Evolutionary conservation across 2,113 vertebrate species (phyloP).

Genomic region (Ginglymostoma cirratum): DNA sequence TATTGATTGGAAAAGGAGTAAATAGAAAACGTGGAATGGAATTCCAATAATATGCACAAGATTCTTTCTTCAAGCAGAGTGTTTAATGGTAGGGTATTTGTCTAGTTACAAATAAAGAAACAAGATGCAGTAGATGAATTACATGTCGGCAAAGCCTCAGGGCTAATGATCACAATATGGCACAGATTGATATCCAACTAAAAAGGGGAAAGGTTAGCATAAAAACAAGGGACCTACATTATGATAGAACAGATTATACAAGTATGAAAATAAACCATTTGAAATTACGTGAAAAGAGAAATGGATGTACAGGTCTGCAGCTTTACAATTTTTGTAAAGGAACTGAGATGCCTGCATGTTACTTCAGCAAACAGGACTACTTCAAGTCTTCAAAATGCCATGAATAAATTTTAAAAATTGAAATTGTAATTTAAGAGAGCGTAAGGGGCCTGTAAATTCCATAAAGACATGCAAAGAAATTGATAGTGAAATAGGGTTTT

Average conservation of each 20-base stretch:
- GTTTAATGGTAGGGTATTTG: neutral
- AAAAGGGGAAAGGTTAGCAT: neutral
- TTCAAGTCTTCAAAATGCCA: neutral
- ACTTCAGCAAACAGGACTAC: neutral
- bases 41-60: neutral
- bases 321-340: too few species aligned
- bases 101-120: neutral
- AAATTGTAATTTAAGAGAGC: neutral
- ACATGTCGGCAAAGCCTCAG: neutral
- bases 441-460: neutral
- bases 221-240: neutral
- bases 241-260: neutral
- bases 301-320: neutral
- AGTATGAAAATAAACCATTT: neutral
- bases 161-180: neutral
- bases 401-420: neutral
- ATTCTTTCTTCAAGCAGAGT: neutral
- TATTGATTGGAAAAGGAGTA: neutral
- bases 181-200: neutral
- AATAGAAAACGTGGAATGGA: neutral
- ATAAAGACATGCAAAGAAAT: neutral
- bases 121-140: neutral
- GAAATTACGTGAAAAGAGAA: too few species aligned
- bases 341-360: neutral
- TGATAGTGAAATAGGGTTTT: neutral